Base-by-base conservation (phyloP, 2,888 invertebrate genomes). In the Ectobius pallidus region DNA sequence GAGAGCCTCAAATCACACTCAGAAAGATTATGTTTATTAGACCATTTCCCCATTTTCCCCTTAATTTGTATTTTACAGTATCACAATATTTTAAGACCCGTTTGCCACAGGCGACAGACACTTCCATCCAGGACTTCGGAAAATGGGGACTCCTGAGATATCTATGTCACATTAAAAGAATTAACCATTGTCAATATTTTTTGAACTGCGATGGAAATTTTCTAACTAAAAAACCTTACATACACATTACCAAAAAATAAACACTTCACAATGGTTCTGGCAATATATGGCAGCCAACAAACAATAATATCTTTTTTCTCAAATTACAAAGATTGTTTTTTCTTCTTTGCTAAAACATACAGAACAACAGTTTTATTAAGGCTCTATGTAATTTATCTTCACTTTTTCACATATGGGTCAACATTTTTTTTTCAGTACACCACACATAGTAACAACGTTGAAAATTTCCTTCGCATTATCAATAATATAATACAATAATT, bases 231-330 rank as follows among this genome's bases (percentile, higher is more conserved):
- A n/a, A 70, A 61, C 27, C 58, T 58, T 58, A 70, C 70, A 69
- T 82, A 83, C 78, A 80, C 79, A 79, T 78, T 77, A 79, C 78
- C 79, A 79, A 80, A 79, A 79, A 77, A 77, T 74, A 78, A 79
- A 83, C 69, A 71, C 69, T 46, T 65, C 65, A 65, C 65, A 65
- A 44, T 44, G 44, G 44, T 68, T 39, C 49, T 70, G 70, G 70
- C 25, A 27, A 61, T n/a, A n/a, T n/a, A 25, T 61, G 34, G 14
- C 55, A 55, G 25, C 58, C 70, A 70, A 58, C 58, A 70, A 69
- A 69, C 69, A 25, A 55, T 69, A 69, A 39, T 69, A 46, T 69
- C 32, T 32, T 32, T 42, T 22, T 42, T 39, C 34, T 69, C 39
- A 55, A 49, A 55, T 39, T 34, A 69, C 55, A 69, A 52, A 69